phyloP scores from a whole-genome alignment of 2,797 vertebrate species.

The Alauda arvensis region DNA sequence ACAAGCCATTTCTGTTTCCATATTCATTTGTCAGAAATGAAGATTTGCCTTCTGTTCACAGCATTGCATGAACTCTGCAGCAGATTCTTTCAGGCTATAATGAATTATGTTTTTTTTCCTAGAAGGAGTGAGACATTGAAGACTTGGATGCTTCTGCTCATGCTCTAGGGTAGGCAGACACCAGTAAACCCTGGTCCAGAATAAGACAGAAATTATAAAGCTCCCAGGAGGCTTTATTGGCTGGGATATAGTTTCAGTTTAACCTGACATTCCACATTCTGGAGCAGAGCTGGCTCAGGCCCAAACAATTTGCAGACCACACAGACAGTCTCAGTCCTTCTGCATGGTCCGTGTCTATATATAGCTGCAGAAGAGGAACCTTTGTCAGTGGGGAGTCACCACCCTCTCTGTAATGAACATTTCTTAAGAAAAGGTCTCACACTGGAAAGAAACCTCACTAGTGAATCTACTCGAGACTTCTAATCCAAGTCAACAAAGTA shows the following conservation, averaged over 20 bases:
- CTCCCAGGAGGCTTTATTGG: neutral
- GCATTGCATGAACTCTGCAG: neutral
- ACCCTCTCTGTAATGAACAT: neutral
- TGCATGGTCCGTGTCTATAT: neutral
- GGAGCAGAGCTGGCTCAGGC: neutral
- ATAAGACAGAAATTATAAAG: neutral
- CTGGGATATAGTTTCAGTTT: neutral
- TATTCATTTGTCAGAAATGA: neutral
- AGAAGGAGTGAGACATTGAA: neutral
- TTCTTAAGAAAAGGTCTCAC: neutral
- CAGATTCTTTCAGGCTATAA: neutral
- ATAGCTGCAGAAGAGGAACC: neutral
- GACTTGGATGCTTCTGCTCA: neutral
- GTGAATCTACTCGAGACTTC: neutral
- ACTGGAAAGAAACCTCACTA: neutral
- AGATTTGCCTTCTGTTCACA: neutral
- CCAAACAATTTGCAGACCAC: neutral
- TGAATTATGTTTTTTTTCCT: neutral
- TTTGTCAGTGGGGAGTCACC: neutral
- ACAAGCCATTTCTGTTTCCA: neutral
- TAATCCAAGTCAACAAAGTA: neutral
- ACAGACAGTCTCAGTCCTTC: fast-evolving
- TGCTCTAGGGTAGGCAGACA: neutral
- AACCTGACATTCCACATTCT: neutral
- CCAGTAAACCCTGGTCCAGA: neutral